A percentile compares a stretch with the other conserved stretches of the same genome.
These are phyloP conservation scores for Leptopilina clavipes DNA, from an alignment of 1,140 invertebrate genomes.

Conservation along the genomic window DNA sequence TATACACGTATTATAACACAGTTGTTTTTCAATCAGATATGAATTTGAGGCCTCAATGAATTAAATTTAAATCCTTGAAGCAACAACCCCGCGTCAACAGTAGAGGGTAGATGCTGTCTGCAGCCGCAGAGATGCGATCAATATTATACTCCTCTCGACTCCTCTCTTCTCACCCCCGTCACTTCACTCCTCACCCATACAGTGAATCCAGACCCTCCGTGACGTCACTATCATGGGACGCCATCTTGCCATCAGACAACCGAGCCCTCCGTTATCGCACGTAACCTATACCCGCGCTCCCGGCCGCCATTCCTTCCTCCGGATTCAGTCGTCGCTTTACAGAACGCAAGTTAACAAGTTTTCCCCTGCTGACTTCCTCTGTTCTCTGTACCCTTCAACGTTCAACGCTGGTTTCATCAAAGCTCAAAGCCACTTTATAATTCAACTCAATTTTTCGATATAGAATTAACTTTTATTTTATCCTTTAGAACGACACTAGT, in stretches of 20 bases:
- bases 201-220: constrained; percentile 60
- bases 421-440: background rate
- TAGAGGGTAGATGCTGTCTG: constrained; percentile 74
- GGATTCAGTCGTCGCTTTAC: constrained; percentile 45
- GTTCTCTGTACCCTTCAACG: constrained; percentile 5
- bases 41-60: constrained; percentile 59
- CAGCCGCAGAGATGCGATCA: constrained; percentile 74
- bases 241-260: constrained; percentile 76
- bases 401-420: constrained; percentile 16
- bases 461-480: background rate
- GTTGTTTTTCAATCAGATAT: constrained; percentile 46
- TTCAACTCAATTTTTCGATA: background rate
- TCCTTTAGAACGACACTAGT: too few species aligned
- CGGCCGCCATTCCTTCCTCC: constrained; percentile 52
- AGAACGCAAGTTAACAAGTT: constrained; percentile 43
- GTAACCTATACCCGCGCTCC: constrained; percentile 51
- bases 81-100: constrained; percentile 69
- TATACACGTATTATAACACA: constrained; percentile 25
- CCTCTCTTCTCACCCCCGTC: constrained; percentile 34
- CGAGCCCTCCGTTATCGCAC: constrained; percentile 70
- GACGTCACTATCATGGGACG: constrained; percentile 75
- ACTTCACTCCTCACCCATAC: constrained; percentile 52
- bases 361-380: constrained; percentile 46
- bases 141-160: constrained; percentile 68
- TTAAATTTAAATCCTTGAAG: constrained; percentile 71